phyloP scores from a whole-genome alignment of 2,888 invertebrate species.

The Cataglyphis albicans region DNA sequence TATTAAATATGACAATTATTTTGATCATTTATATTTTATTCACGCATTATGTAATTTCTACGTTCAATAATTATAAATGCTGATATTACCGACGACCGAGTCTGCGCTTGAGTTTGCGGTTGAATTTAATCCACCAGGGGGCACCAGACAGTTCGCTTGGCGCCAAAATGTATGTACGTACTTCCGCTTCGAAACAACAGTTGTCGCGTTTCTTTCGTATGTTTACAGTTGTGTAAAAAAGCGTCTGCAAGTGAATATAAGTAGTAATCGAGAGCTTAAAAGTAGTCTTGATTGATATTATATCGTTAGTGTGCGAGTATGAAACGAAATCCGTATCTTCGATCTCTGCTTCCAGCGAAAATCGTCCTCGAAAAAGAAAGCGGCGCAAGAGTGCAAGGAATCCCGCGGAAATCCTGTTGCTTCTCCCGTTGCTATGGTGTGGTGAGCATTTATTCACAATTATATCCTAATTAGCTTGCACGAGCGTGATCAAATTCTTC shows the following conservation, averaged over 20 bases:
- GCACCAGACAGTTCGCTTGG: neutral
- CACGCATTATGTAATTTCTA: too few relatives aligned
- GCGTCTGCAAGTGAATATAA: neutral
- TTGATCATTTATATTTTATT: neutral
- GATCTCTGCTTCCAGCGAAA: neutral
- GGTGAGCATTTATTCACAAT: neutral
- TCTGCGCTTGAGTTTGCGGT: too few relatives aligned
- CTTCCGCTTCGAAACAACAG: neutral
- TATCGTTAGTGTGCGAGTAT: neutral
- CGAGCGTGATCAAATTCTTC: neutral
- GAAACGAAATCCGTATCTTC: neutral
- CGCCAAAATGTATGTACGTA: neutral
- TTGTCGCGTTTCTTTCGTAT: constrained; percentile 49
- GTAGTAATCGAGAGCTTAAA: neutral
- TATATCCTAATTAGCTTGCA: neutral
- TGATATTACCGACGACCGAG: neutral
- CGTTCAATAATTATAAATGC: neutral
- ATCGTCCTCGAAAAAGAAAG: neutral
- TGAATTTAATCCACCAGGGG: neutral
- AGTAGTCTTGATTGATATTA: too few relatives aligned
- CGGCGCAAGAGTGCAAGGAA: neutral
- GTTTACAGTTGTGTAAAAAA: neutral
- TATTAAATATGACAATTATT: neutral
- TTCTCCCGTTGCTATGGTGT: neutral
- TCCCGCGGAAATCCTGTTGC: too few relatives aligned